Conservation (phyloP, 1,140 invertebrate genomes). For the Spodoptera frugiperda region DNA sequence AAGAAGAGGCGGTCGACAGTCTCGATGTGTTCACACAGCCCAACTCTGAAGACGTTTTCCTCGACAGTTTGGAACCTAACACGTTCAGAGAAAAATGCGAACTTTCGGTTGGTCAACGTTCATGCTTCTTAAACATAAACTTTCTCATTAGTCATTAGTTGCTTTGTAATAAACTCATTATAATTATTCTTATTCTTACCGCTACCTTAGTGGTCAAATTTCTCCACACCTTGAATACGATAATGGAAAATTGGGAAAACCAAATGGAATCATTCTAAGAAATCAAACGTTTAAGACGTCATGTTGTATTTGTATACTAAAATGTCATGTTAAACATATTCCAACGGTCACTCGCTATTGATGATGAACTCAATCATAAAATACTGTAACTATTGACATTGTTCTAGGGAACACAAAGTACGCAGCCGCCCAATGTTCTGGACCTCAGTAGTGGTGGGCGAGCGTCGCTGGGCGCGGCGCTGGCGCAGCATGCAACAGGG, state of each 20-base stretch:
- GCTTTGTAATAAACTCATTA: conserved; percentile 4
- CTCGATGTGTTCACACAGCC: conserved; percentile 73
- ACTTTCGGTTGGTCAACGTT: conserved; percentile 60
- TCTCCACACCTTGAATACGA: not conserved
- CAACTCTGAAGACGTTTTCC: conserved; percentile 66
- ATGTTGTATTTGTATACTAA: too few relatives aligned
- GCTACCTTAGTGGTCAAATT: not conserved
- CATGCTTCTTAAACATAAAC: conserved; percentile 25
- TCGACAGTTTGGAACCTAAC: conserved; percentile 78
- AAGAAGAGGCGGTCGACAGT: conserved; percentile 75
- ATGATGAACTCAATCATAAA: not conserved
- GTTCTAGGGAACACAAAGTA: conserved; percentile 73
- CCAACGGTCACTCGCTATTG: too few relatives aligned
- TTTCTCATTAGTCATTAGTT: conserved; percentile 26
- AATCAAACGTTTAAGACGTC: too few relatives aligned
- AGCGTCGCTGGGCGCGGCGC: conserved; percentile 66
- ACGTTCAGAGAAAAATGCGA: conserved; percentile 69
- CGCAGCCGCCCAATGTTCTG: conserved; percentile 86
- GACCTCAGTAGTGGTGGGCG: conserved; percentile 86
- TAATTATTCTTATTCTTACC: not conserved
- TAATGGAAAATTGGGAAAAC: too few relatives aligned
- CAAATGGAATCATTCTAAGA: too few relatives aligned
- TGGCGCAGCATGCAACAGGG: conserved; percentile 68
- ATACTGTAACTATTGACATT: not conserved
- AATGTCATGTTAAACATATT: too few relatives aligned